A percentile compares a stretch with the other conserved stretches of the same genome.
phyloP scores from a whole-genome alignment of 2,113 vertebrate genomes.

The Amazona vittata region DNA sequence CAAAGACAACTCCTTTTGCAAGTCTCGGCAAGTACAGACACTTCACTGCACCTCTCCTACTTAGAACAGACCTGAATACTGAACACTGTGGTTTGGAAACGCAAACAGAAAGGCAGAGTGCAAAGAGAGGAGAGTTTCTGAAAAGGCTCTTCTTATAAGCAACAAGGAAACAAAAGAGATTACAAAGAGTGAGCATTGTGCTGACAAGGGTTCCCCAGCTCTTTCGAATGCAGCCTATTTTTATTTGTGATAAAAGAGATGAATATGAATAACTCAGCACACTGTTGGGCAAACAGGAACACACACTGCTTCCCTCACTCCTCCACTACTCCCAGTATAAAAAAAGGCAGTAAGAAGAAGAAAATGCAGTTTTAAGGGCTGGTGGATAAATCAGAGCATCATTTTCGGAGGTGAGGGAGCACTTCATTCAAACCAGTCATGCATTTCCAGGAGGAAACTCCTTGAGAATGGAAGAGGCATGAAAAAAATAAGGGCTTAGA shows the following conservation, averaged over 20 bases:
- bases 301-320: not conserved
- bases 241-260: not conserved
- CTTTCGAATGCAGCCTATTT: not conserved
- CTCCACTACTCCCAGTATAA: not conserved
- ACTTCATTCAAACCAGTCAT: not conserved
- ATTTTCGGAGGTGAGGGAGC: not conserved
- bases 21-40: not conserved
- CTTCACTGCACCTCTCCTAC: not conserved
- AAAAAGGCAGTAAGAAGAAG: not conserved
- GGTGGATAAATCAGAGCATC: not conserved
- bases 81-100: not conserved
- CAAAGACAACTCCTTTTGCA: not conserved
- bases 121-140: not conserved
- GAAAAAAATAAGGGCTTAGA: not conserved
- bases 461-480: not conserved
- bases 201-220: not conserved
- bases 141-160: not conserved
- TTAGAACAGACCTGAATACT: not conserved
- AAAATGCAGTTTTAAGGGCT: not conserved
- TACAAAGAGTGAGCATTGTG: not conserved
- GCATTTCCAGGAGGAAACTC: not conserved
- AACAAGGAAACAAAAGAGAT: not conserved
- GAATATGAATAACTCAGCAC: slow-evolving; percentile 1
- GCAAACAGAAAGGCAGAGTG: not conserved
- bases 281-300: not conserved